Percentiles rank a stretch among this genome's conserved stretches.
Evolutionary conservation across 2,888 invertebrate species (phyloP).

Genomic region (Anthophora plumipes): DNA sequence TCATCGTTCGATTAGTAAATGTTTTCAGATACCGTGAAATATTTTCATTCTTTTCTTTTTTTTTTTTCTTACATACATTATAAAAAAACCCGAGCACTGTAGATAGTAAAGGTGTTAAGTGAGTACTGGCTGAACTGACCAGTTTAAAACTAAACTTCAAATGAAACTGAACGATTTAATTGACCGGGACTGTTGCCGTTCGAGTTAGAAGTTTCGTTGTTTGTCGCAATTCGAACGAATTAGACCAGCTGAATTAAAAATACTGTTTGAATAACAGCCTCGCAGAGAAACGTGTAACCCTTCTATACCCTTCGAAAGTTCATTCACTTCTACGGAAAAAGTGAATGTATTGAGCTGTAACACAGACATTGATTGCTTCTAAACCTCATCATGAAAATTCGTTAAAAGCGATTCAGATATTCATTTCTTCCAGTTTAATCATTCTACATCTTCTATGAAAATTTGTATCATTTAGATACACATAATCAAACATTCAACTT

Average conservation of each 20-base stretch:
- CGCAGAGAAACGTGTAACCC: slow-evolving; percentile 12
- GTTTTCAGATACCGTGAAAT: too few species aligned
- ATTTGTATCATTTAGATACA: too few species aligned
- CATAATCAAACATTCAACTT: too few species aligned
- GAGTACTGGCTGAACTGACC: neutral
- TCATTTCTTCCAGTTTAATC: neutral
- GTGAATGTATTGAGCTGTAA: slow-evolving; percentile 11
- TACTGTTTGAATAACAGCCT: neutral
- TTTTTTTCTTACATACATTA: too few species aligned
- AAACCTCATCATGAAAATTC: slow-evolving; percentile 11
- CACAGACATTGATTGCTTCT: slow-evolving; percentile 10
- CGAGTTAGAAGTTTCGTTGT: neutral
- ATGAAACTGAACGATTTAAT: neutral
- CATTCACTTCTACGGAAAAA: slow-evolving; percentile 13
- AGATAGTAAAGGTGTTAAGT: too few species aligned
- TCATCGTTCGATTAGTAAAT: neutral
- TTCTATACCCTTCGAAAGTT: slow-evolving; percentile 27
- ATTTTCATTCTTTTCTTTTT: too few species aligned
- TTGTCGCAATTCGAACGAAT: neutral
- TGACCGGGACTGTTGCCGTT: neutral
- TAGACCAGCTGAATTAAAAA: neutral
- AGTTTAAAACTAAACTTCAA: neutral
- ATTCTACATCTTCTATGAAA: too few species aligned
- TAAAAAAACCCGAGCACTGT: too few species aligned
- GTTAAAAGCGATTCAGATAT: slow-evolving; percentile 9